These are phyloP conservation scores for Terrapene triunguis DNA, from an alignment of 2,113 vertebrate genomes.

Conservation along the genomic window DNA sequence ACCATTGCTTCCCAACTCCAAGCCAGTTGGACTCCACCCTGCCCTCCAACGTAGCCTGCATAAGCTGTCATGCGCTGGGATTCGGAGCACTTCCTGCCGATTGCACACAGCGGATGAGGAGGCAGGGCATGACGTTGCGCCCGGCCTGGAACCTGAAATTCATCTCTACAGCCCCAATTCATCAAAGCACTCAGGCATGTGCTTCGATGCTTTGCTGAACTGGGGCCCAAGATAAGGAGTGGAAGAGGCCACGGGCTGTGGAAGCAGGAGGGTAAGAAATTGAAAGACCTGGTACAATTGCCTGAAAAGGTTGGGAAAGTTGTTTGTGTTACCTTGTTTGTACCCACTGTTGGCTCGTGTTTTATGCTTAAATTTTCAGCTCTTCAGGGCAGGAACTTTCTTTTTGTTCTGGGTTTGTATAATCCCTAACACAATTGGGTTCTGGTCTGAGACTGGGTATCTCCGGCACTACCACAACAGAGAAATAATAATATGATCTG, in stretches of 20 bases:
- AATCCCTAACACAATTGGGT: neutral
- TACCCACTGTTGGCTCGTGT: neutral
- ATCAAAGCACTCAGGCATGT: too few species aligned
- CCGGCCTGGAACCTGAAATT: neutral
- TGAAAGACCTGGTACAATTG: too few species aligned
- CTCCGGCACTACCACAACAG: neutral
- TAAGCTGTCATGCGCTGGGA: neutral
- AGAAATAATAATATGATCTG: neutral
- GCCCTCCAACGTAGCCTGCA: too few species aligned
- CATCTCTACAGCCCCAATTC: too few species aligned
- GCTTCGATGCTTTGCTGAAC: too few species aligned
- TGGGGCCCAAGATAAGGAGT: too few species aligned
- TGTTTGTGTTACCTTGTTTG: neutral
- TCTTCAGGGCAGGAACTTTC: neutral
- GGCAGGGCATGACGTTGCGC: too few species aligned
- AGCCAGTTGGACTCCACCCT: neutral
- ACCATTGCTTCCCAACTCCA: too few species aligned
- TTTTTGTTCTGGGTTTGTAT: fast-evolving
- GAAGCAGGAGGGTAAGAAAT: too few species aligned
- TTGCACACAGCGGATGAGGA: too few species aligned
- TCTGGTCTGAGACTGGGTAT: neutral
- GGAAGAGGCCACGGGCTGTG: too few species aligned
- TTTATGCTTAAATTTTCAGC: neutral
- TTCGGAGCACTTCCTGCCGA: neutral
- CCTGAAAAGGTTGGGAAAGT: neutral